Base-by-base conservation (phyloP, 1,140 invertebrate species). In the Coptotermes formosanus region DNA sequence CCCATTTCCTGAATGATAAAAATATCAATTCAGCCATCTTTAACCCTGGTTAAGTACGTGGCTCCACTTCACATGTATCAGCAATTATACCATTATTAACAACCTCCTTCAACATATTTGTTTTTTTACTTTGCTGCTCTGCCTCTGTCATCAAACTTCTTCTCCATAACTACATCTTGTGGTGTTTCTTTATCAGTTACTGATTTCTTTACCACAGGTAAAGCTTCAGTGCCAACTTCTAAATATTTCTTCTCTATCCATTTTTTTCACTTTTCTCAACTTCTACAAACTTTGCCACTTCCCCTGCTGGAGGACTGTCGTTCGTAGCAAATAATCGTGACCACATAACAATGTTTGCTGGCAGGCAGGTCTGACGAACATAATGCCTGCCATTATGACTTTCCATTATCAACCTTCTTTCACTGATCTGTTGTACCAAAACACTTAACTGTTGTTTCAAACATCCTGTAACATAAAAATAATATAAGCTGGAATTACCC, bases 1-100 rank as follows among this genome's bases (percentile, higher is more conserved):
- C 45, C 14, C 9, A 3, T 6, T 48, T 48, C 9, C 45, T 48
- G 9, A 7, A 16, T 48, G 45, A 48, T 16, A 7, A 48, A 3
- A 48, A 48, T 6, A 48, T 48, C 9, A 48, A 12, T 48, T 48
- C 45, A 9, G 9, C 14, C 14, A 16, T 16, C 14, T 48, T 48
- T 7, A 48, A 1, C 9, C 14, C 1, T 55, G 19, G 52, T n/a
- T 55, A 55, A 55, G 4, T 21, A 21, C 14, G 1, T 21, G 19
- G 52, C 1, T 55, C 6, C 9, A 55, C 19, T 16, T 55, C 52
- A 19, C 52, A 19, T 55, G 14, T 55, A 55, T 16, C 19, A 16
- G 19, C 21, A 55, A 55, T 55, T 12, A 88, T 88, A 38, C 52
- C 64, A 85, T 64, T 82, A 75, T 85, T 85, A 23, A 69, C 81